Evolutionary conservation across 53 echinoderm and acorn worm species (phyloP).

Genomic region (Paracentrotus lividus): DNA sequence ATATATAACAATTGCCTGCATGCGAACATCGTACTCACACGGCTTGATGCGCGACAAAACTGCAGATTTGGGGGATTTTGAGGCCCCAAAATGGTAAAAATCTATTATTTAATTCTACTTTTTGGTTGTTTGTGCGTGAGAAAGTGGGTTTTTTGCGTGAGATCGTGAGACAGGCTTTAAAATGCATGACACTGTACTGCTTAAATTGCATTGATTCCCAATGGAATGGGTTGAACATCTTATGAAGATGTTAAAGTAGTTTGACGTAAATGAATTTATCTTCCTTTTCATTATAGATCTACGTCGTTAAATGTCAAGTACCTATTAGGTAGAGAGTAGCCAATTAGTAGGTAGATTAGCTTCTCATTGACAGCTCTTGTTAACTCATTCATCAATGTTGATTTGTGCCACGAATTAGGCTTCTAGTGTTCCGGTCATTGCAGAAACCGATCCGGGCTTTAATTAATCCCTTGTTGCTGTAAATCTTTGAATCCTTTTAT

Average conservation of each 20-base stretch:
- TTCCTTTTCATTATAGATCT: conserved; percentile 13
- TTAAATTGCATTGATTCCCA: not conserved
- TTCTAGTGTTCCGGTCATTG: not conserved
- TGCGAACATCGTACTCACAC: too few relatives aligned
- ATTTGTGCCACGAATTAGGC: not conserved
- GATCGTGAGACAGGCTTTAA: too few relatives aligned
- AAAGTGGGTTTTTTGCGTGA: too few relatives aligned
- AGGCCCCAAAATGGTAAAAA: too few relatives aligned
- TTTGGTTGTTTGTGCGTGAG: too few relatives aligned
- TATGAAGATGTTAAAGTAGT: conserved; percentile 42
- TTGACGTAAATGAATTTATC: not conserved
- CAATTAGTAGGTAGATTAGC: conserved; percentile 45
- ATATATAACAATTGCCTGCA: too few relatives aligned
- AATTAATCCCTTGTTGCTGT: not conserved
- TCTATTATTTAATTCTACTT: too few relatives aligned
- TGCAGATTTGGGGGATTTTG: too few relatives aligned
- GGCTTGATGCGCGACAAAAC: too few relatives aligned
- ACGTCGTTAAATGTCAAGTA: conserved; percentile 51
- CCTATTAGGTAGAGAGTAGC: conserved; percentile 46
- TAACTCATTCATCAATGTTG: conserved; percentile 41
- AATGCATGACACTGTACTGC: too few relatives aligned
- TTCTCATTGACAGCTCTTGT: conserved; percentile 23
- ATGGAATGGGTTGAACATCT: not conserved
- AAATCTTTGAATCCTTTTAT: not conserved
- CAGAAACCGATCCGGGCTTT: not conserved